Percentiles rank a stretch among this genome's conserved stretches.
Evolutionary conservation across 2,797 vertebrate genomes (phyloP).

Genomic region (Buphagus erythrorhynchus): DNA sequence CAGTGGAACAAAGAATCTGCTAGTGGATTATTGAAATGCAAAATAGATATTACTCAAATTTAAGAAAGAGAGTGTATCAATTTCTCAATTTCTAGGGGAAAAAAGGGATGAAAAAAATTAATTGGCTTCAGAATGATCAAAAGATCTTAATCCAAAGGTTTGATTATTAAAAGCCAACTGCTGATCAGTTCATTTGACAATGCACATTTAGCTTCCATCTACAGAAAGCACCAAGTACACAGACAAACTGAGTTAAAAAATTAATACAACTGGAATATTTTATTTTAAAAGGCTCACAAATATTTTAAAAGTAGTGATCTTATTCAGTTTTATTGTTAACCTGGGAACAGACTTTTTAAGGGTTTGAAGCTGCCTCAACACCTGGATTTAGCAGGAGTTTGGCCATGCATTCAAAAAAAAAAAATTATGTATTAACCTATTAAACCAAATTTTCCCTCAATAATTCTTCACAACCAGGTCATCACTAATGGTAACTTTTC

Average conservation of each 20-base stretch:
- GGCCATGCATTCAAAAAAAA: background rate
- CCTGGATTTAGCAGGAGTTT: background rate
- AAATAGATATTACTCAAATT: background rate
- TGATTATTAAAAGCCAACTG: background rate
- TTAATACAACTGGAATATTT: background rate
- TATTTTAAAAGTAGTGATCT: background rate
- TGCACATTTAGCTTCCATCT: background rate
- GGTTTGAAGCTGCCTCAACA: background rate
- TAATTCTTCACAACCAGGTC: background rate
- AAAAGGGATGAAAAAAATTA: background rate
- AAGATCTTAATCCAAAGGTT: constrained; percentile 4
- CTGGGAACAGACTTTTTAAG: background rate
- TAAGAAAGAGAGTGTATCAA: background rate
- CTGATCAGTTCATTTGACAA: background rate
- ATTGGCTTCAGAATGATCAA: constrained; percentile 41
- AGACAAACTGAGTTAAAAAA: background rate
- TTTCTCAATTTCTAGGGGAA: background rate
- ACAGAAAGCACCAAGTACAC: background rate
- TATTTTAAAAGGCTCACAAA: background rate
- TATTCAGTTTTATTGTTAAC: background rate
- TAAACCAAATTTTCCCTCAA: background rate
- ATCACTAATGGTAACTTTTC: background rate
- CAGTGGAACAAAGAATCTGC: background rate
- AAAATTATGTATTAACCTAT: background rate
- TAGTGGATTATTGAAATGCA: background rate